Base-by-base conservation (phyloP, 2,888 invertebrate species). In the Platycheirus albimanus region DNA sequence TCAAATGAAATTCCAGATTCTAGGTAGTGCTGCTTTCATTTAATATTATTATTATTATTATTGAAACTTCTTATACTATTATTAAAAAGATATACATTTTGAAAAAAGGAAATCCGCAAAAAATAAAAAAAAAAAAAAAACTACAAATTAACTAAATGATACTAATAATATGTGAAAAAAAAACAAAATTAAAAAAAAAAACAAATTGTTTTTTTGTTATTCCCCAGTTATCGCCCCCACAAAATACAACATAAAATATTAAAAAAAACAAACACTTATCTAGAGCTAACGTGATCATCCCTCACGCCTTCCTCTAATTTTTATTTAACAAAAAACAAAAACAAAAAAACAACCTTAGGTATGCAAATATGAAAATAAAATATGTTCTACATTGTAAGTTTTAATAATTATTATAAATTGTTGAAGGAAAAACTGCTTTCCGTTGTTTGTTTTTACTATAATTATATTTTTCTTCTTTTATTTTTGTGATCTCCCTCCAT, bases 1-100 rank as follows among this genome's bases (percentile, higher is more conserved):
- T 88, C 90, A 88, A 91, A 90, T 89, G 90, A 90, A 88, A 88
- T 91, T 86, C 91, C 91, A 84, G 90, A 91, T 88, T 88, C 91
- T 91, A 91, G 91, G 91, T 91, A 91, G 91, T 91, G 91, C 88
- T 89, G 87, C 87, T 85, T 86, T 85, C 76, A 77, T 85, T 81
- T 81, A 78, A 79, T 85, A 77, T 90, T 90, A 90, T 90, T 86
- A 87, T 86, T 86, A 72, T 85, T 77, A 85, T 77, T 89, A 89
- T 90, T 89, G 89, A 89, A 90, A 90, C 89, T 89, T 90, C 90
- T 90, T 89, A 90, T 90, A 89, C 88, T 89, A 90, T 79, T 84
- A 84, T 84, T 84, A 66, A 78, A 84, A 84, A 74, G 52, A 74
- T 74, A 74, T 74, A 84, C 71, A 74, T 75, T 74, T 76, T 84